Evolutionary conservation across 2,113 vertebrate species (phyloP).

Genomic region (Podocnemis expansa): DNA sequence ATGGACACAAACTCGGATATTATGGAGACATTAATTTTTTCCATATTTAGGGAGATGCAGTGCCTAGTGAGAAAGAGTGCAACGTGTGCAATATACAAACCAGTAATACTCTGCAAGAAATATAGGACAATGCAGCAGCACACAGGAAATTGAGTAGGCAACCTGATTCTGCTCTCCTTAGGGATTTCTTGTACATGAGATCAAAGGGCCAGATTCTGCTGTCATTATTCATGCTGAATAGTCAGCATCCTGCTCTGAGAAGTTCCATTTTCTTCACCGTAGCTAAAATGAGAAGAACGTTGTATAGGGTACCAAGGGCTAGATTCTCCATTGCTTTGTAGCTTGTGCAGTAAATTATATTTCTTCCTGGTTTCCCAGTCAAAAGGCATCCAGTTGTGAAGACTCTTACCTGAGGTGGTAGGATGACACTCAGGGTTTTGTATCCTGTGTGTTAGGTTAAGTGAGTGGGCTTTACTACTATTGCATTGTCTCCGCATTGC

Average conservation of each 20-base stretch:
- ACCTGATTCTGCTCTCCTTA: not conserved
- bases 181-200: not conserved
- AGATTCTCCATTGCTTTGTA: not conserved
- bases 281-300: not conserved
- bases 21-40: conserved; percentile 51
- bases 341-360: not conserved
- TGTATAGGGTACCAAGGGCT: not conserved
- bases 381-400: not conserved
- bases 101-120: not conserved
- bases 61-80: conserved; percentile 48
- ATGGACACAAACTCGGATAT: conserved; percentile 10
- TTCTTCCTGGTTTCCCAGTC: not conserved
- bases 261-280: not conserved
- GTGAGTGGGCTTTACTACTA: not conserved
- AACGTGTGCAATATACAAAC: accelerated
- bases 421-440: not conserved
- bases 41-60: conserved; percentile 36
- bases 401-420: not conserved
- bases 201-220: not conserved
- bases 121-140: accelerated
- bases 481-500: not conserved
- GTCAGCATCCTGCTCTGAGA: not conserved
- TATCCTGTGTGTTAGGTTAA: not conserved
- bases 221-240: not conserved
- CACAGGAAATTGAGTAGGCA: not conserved